A percentile compares a stretch with the other conserved stretches of the same genome.
These are phyloP conservation scores for Hemibates koningsi DNA, from an alignment of 2,113 vertebrate species.

Conservation along the genomic window DNA sequence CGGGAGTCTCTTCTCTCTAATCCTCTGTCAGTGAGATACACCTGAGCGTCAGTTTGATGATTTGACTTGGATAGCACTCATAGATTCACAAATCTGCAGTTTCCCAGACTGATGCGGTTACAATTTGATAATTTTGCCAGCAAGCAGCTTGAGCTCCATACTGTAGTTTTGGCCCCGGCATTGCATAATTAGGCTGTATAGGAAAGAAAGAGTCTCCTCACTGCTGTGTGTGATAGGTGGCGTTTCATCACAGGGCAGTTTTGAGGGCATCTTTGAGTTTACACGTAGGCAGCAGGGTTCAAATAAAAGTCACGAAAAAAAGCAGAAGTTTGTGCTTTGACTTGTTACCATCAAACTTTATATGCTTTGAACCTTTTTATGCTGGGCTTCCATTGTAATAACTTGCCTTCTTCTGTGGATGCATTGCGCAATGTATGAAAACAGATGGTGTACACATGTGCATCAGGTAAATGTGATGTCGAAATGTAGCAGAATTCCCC, in stretches of 20 bases:
- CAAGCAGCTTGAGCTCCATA: neutral
- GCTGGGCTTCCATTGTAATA: neutral
- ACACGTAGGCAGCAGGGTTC: neutral
- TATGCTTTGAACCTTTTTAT: neutral
- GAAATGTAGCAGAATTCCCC: neutral
- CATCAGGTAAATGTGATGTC: neutral
- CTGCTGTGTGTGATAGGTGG: neutral
- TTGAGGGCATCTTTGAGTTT: neutral
- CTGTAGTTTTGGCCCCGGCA: neutral
- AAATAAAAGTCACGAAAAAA: neutral
- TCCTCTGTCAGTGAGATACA: conserved; percentile 13
- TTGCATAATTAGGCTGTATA: neutral
- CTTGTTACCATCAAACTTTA: neutral
- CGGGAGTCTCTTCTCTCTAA: neutral
- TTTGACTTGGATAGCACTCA: neutral
- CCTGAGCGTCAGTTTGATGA: conserved; percentile 4
- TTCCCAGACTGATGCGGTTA: neutral
- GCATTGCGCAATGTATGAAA: neutral
- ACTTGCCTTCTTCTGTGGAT: neutral
- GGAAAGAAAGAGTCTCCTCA: neutral
- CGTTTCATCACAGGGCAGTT: neutral
- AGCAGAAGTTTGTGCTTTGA: neutral
- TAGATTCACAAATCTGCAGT: conserved; percentile 6
- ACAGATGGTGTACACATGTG: neutral
- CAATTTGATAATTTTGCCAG: neutral